Percentiles rank a stretch among this genome's conserved stretches.
Conservation (phyloP, 2,888 invertebrate genomes). For the Vanessa cardui region DNA sequence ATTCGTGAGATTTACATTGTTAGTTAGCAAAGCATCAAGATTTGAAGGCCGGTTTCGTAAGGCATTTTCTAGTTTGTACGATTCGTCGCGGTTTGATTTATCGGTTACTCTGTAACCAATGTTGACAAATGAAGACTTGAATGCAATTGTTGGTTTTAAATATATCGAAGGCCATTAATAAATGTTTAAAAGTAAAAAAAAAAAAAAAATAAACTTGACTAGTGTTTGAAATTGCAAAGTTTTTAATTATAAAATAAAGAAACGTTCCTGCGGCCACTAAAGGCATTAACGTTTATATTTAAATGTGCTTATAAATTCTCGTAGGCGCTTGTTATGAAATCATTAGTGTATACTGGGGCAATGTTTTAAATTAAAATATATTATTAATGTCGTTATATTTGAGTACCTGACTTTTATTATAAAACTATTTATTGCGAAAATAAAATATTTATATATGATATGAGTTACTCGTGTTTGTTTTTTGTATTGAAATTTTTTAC, state of each 20-base stretch:
- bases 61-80: conserved; percentile 29
- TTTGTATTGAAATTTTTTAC: no score
- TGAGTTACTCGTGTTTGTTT: no score
- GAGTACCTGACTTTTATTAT: no score
- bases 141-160: conserved; percentile 19
- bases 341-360: no score
- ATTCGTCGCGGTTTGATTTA: conserved; percentile 29
- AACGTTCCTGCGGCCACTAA: no score
- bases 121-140: conserved; percentile 24
- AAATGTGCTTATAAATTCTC: no score
- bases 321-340: no score
- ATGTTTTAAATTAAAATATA: no score
- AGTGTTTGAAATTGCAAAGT: not conserved
- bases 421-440: no score
- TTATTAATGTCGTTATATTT: no score
- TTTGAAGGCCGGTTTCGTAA: conserved; percentile 32
- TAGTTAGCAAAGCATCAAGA: conserved; percentile 24
- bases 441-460: no score
- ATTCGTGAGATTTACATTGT: conserved; percentile 13
- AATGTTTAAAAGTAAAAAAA: not conserved
- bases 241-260: not conserved
- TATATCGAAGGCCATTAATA: conserved; percentile 11
- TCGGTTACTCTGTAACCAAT: conserved; percentile 19
- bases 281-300: no score
- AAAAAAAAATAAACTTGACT: not conserved